Evolutionary conservation across 2,113 vertebrate genomes (phyloP).

Genomic region (Coturnix japonica): DNA sequence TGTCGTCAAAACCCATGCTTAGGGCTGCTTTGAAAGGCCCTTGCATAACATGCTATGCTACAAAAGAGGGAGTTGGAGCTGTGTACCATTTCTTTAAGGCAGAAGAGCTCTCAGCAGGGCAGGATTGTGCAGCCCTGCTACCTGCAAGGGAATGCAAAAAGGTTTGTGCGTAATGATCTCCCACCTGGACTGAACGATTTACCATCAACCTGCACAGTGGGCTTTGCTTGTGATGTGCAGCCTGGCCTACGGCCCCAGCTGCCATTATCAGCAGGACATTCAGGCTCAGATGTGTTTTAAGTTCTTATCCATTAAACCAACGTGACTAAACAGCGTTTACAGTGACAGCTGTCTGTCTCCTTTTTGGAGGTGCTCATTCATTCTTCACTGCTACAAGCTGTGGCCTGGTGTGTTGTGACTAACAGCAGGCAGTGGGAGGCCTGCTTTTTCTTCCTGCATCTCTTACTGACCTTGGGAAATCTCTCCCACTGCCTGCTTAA

Average conservation of each 20-base stretch:
- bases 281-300: background rate
- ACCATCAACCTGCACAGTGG: rapidly evolving
- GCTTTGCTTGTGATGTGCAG: background rate
- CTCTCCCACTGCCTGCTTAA: background rate
- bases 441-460: background rate
- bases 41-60: background rate
- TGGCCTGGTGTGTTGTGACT: background rate
- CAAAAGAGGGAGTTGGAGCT: rapidly evolving
- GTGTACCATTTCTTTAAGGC: background rate
- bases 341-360: background rate
- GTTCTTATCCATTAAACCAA: background rate
- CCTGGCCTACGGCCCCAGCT: background rate
- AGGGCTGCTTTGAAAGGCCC: background rate
- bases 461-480: background rate
- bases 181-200: background rate
- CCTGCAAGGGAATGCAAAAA: background rate
- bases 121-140: background rate
- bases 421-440: background rate
- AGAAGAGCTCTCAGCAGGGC: background rate
- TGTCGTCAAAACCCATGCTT: background rate
- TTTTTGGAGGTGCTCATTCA: background rate
- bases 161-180: background rate
- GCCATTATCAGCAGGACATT: background rate
- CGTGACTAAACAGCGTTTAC: background rate
- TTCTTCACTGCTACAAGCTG: background rate